These are phyloP conservation scores for Falco punctatus DNA, from an alignment of 2,113 vertebrate species.

Conservation along the genomic window DNA sequence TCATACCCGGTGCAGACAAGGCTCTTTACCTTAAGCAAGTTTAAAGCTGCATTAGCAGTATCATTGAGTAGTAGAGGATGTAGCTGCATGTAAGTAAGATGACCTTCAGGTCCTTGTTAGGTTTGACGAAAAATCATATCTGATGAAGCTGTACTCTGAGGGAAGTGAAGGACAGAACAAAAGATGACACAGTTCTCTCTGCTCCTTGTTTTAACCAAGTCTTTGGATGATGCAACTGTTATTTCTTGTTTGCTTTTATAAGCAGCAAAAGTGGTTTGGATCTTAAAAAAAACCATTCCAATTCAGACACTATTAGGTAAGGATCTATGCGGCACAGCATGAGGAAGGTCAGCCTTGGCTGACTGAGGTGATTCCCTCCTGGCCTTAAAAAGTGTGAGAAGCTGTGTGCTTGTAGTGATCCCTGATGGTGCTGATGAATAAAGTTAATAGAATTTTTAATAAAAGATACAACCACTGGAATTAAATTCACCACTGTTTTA, in stretches of 20 bases:
- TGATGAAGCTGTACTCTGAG: neutral
- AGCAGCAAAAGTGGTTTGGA: neutral
- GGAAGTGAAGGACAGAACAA: neutral
- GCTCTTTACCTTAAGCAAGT: neutral
- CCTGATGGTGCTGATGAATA: neutral
- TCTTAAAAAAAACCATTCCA: neutral
- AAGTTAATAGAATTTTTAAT: constrained; percentile 44
- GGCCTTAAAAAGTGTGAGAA: neutral
- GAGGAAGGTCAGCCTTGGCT: neutral
- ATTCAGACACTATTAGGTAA: neutral
- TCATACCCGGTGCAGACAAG: neutral
- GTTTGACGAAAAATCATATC: neutral
- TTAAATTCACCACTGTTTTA: neutral
- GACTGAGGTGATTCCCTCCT: neutral
- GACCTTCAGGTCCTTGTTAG: neutral
- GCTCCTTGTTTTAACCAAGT: neutral
- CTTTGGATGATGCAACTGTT: neutral
- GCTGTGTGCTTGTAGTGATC: neutral
- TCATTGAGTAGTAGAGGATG: neutral
- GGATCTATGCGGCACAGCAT: neutral
- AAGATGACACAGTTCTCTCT: neutral
- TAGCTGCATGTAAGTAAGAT: neutral
- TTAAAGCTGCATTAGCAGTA: neutral
- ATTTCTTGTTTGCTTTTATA: neutral
- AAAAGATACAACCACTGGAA: neutral